Base-by-base conservation (phyloP, 2,888 invertebrate species). In the Lasioglossum villosulum region DNA sequence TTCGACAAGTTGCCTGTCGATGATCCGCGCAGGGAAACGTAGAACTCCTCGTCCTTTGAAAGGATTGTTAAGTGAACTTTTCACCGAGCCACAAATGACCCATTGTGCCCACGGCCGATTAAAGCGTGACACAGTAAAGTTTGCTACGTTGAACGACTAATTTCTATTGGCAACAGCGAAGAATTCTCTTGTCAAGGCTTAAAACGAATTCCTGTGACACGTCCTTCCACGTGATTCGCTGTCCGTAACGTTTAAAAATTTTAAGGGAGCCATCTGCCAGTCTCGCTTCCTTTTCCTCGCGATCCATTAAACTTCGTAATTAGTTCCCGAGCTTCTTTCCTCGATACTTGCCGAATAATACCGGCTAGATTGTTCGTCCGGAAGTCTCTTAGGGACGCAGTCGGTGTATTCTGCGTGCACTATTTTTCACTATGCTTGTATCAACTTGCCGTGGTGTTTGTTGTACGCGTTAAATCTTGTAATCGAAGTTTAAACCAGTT, bases 231-330 rank as follows among this genome's bases (percentile, higher is more conserved):
- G 66, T 56, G 68, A 52, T 30, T 56, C 48, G 19, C 59, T 68
- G 63, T 16, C 63, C 19, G 75, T 71, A 78, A 78, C 78, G 83
- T 83, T 84, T 84, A 72, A 66, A 75, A 84, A 66, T 79, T 75
- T 42, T 37, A 70, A 83, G 75, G 37, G 39, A 79, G 79, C 72
- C 75, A 75, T 68, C 79, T 66, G 37, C 75, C 59, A 37, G 63
- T n/a, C 68, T 56, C 45, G 30, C 39, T 45, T n/a, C 45, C n/a
- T 72, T 75, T 66, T 48, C 45, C 84, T 83, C 45, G 45, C 78
- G 66, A 76, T 79, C 79, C 84, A 84, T 83, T 83, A 79, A 84
- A 84, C 75, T 84, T 83, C 66, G 84, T 84, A 84, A 84, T 84
- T 84, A 84, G 83, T 84, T 84, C 78, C 37, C 34, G 72, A 75